phyloP scores from a whole-genome alignment of 2,888 invertebrate genomes.

The Apotomis betuletana region DNA sequence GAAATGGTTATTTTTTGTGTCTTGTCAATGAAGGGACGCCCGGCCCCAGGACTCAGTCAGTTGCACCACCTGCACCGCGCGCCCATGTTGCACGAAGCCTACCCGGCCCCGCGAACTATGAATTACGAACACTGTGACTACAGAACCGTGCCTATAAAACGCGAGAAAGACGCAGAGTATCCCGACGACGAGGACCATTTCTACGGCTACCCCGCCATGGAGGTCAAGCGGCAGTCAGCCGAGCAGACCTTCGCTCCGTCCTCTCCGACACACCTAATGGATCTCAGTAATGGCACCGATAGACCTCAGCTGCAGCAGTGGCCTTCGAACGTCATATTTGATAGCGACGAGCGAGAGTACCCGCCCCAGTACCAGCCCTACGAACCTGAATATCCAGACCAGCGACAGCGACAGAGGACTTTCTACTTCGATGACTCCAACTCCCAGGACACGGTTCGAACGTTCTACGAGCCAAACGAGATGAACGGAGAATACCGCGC shows the following conservation, averaged over 20 bases:
- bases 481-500: slow-evolving; percentile 59
- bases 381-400: slow-evolving; percentile 65
- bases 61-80: slow-evolving; percentile 65
- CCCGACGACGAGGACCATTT: slow-evolving; percentile 73
- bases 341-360: slow-evolving; percentile 66
- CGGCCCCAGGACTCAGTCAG: slow-evolving; percentile 67
- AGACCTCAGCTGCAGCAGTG: slow-evolving; percentile 63
- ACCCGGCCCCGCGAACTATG: slow-evolving; percentile 60
- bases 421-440: slow-evolving; percentile 76
- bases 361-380: slow-evolving; percentile 61
- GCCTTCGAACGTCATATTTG: slow-evolving; percentile 62
- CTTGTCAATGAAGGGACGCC: slow-evolving; percentile 82
- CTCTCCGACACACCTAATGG: slow-evolving; percentile 76
- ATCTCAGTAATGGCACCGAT: slow-evolving; percentile 74
- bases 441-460: slow-evolving; percentile 66
- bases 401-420: slow-evolving; percentile 65
- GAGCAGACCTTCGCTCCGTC: slow-evolving; percentile 65
- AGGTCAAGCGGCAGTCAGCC: slow-evolving; percentile 64
- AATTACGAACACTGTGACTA: slow-evolving; percentile 72
- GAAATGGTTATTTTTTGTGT: slow-evolving; percentile 80
- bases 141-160: slow-evolving; percentile 70
- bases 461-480: slow-evolving; percentile 64
- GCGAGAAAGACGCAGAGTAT: slow-evolving; percentile 69
- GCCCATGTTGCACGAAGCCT: slow-evolving; percentile 57
- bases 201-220: slow-evolving; percentile 70